phyloP scores from a whole-genome alignment of 2,113 vertebrate genomes.

The Oreotrochilus melanogaster region DNA sequence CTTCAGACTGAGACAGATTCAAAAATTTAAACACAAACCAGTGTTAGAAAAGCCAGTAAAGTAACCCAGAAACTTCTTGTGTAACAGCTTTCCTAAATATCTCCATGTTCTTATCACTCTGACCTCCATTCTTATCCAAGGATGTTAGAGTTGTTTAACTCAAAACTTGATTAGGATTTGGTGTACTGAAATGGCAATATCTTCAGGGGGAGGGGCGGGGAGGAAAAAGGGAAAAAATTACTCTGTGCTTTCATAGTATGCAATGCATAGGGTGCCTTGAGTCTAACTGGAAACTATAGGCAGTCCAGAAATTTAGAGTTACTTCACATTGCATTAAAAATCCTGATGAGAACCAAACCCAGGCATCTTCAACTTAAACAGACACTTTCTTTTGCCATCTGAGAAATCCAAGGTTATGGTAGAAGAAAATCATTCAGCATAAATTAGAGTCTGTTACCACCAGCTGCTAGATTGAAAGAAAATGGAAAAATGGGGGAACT shows the following conservation, averaged over 20 bases:
- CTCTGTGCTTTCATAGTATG: not conserved
- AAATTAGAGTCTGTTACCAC: not conserved
- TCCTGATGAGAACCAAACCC: not conserved
- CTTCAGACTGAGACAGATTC: conserved; percentile 2
- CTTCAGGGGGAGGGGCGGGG: not conserved
- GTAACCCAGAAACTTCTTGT: not conserved
- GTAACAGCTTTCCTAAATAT: not conserved
- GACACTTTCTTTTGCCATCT: not conserved
- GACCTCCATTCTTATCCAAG: not conserved
- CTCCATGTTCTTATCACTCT: not conserved
- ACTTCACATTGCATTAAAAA: not conserved
- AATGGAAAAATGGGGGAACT: not conserved
- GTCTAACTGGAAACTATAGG: not conserved
- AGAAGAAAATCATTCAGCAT: not conserved
- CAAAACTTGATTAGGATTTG: not conserved
- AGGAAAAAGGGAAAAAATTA: not conserved
- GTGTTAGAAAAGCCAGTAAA: conserved; percentile 19
- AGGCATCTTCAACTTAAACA: not conserved
- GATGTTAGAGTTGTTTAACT: not conserved
- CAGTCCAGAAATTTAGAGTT: not conserved
- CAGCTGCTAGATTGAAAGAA: not conserved
- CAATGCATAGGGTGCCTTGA: not conserved
- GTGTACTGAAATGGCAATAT: not conserved
- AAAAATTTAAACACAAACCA: conserved; percentile 31
- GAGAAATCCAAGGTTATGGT: not conserved